A percentile compares a stretch with the other conserved stretches of the same genome.
Conservation (phyloP, 1,140 invertebrate genomes). For the Acyrthosiphon pisum region DNA sequence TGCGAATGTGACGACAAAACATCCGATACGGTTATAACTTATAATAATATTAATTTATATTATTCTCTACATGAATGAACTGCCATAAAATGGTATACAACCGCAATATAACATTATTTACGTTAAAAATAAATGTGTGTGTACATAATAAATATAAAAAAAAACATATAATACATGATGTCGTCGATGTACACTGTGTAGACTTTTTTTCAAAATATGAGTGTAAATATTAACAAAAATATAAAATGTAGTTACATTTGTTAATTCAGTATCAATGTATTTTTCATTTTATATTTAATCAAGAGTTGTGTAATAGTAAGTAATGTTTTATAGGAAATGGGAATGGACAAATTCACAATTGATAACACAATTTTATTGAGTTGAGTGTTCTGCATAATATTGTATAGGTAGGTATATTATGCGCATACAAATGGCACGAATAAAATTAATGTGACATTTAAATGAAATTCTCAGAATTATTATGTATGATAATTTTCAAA, state of each 20-base stretch:
- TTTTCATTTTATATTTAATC: not conserved
- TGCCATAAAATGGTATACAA: not conserved
- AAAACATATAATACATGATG: not conserved
- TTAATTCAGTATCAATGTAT: no score
- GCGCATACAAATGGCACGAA: not conserved
- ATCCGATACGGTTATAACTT: conserved; percentile 7
- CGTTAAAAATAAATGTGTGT: not conserved
- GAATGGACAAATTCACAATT: not conserved
- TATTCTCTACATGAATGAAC: not conserved
- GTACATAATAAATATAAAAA: not conserved
- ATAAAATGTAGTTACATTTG: not conserved
- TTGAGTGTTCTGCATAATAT: not conserved
- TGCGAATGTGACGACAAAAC: not conserved
- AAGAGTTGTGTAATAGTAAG: not conserved
- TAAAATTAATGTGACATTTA: not conserved
- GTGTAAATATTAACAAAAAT: not conserved
- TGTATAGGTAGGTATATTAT: no score
- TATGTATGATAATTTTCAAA: not conserved
- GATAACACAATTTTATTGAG: not conserved
- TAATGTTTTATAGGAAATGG: not conserved
- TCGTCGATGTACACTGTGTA: not conserved
- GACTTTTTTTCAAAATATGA: not conserved
- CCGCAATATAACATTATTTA: not conserved
- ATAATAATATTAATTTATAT: not conserved
- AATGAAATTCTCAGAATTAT: not conserved